phyloP scores from a whole-genome alignment of 1,140 invertebrate species.

The Lordiphosa mommai region DNA sequence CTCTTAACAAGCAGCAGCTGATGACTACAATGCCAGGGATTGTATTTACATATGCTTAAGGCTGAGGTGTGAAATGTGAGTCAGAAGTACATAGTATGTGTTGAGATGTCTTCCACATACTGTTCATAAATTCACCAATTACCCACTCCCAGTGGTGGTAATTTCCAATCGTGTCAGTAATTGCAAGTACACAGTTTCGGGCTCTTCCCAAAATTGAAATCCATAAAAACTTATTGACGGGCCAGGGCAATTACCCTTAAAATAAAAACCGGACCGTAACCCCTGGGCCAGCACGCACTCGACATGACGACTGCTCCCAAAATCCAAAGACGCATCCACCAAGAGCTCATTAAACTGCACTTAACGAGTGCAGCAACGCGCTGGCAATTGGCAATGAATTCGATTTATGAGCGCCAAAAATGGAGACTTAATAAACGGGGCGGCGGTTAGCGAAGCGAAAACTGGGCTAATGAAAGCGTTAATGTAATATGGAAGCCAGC shows the following conservation, averaged over 20 bases:
- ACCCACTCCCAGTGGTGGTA: slow-evolving; percentile 28
- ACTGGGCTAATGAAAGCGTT: slow-evolving; percentile 74
- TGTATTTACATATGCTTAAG: slow-evolving; percentile 50
- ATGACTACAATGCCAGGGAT: slow-evolving; percentile 14
- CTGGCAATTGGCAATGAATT: slow-evolving; percentile 36
- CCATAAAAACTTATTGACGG: slow-evolving; percentile 73
- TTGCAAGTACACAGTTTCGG: slow-evolving; percentile 15
- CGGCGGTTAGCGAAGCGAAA: slow-evolving; percentile 34
- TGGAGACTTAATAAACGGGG: slow-evolving; percentile 44
- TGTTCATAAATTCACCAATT: slow-evolving; percentile 49
- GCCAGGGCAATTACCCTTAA: slow-evolving; percentile 49
- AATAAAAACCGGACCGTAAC: slow-evolving; percentile 45
- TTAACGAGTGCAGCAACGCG: slow-evolving; percentile 52
- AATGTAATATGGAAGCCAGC: slow-evolving; percentile 33
- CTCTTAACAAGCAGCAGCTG: slow-evolving; percentile 58
- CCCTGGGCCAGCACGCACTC: slow-evolving; percentile 55
- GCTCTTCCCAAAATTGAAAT: background rate
- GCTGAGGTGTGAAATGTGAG: slow-evolving; percentile 44
- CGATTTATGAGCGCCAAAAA: slow-evolving; percentile 65
- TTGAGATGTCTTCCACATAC: slow-evolving; percentile 38
- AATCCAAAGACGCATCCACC: background rate
- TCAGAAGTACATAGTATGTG: background rate
- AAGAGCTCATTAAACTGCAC: slow-evolving; percentile 62
- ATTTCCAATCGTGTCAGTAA: slow-evolving; percentile 66
- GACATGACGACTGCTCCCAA: background rate